Conservation (phyloP, 2,113 vertebrate genomes). For the Mobula hypostoma region DNA sequence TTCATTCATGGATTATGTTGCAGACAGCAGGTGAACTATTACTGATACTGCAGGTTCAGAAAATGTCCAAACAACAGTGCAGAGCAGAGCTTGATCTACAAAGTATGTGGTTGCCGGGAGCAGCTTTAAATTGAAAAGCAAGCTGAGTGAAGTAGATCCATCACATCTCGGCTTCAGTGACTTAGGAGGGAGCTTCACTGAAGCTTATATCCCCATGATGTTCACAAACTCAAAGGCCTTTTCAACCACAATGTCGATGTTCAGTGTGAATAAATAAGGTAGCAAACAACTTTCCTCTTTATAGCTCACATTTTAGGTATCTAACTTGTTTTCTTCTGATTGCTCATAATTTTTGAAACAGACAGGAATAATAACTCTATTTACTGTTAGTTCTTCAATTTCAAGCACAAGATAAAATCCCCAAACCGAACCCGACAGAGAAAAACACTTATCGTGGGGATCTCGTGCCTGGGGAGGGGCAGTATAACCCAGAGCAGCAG, state of each 20-base stretch:
- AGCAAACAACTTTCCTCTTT: background rate
- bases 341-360: background rate
- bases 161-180: background rate
- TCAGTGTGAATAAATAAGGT: background rate
- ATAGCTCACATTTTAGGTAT: background rate
- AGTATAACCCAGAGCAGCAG: background rate
- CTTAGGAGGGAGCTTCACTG: background rate
- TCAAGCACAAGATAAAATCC: background rate
- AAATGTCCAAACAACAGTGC: background rate
- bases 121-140: background rate
- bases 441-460: background rate
- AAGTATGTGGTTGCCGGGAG: background rate
- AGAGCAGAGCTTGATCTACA: background rate
- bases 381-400: background rate
- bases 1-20: background rate
- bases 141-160: background rate
- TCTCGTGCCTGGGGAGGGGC: background rate
- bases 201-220: background rate
- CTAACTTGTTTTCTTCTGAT: background rate
- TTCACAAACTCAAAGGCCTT: background rate
- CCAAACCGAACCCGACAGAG: background rate
- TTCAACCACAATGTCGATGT: background rate
- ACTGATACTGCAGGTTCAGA: background rate
- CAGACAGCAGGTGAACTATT: background rate
- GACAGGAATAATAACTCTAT: background rate